These are phyloP conservation scores for Lepeophtheirus salmonis DNA, from an alignment of 1,140 invertebrate species.

Conservation along the genomic window DNA sequence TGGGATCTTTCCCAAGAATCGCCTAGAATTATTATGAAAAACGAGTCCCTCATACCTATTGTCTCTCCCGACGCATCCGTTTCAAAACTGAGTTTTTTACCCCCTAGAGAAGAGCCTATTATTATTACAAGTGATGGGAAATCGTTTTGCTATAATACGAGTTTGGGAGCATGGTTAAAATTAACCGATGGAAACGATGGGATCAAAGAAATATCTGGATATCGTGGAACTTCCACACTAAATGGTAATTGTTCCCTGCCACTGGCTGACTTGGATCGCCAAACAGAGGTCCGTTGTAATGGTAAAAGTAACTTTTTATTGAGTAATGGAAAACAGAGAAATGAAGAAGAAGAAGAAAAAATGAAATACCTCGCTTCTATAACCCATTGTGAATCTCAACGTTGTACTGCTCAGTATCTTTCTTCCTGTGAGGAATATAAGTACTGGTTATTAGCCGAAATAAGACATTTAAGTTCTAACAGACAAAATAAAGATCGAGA, in stretches of 20 bases:
- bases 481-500: neutral
- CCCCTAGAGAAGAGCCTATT: neutral
- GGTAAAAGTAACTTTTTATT: neutral
- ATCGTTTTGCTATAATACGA: neutral
- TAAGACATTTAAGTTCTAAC: neutral
- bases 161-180: neutral
- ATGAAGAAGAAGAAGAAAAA: neutral
- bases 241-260: neutral
- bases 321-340: neutral
- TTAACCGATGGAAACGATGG: neutral
- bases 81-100: neutral
- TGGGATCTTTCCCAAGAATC: neutral
- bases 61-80: neutral
- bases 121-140: neutral
- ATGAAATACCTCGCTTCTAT: neutral
- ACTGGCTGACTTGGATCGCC: neutral
- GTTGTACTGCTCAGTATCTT: neutral
- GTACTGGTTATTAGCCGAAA: slow-evolving; percentile 3
- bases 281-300: neutral
- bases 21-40: neutral
- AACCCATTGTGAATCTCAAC: neutral
- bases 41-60: neutral
- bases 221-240: neutral
- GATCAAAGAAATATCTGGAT: neutral
- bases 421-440: neutral